A percentile compares a stretch with the other conserved stretches of the same genome.
Conservation (phyloP, 1,140 invertebrate species). For the Condylostylus longicornis region DNA sequence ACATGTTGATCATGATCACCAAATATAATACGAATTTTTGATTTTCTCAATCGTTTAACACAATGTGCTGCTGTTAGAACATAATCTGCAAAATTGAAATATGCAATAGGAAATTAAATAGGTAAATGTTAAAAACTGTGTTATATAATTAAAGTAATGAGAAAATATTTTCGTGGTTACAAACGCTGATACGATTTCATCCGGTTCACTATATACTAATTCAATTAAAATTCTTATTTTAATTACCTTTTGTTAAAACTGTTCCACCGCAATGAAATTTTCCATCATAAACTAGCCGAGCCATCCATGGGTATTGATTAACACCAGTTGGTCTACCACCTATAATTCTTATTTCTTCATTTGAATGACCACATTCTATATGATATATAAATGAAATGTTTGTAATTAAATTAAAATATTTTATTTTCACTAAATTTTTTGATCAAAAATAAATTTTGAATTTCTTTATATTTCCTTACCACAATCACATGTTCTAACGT, state of each 20-base stretch:
- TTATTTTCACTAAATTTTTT: neutral
- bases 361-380: constrained; percentile 56
- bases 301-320: constrained; percentile 78
- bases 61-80: constrained; percentile 55
- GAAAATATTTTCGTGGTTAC: too few species aligned
- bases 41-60: constrained; percentile 52
- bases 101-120: too few species aligned
- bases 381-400: constrained; percentile 16
- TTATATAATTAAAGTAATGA: too few species aligned
- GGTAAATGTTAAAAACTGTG: too few species aligned
- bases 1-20: constrained; percentile 69
- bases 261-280: constrained; percentile 85
- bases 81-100: too few species aligned
- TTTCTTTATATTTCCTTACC: constrained; percentile 33
- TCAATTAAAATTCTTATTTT: too few species aligned
- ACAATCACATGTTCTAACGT: constrained; percentile 42
- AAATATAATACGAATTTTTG: constrained; percentile 61
- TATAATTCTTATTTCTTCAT: constrained; percentile 51
- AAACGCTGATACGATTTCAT: too few species aligned
- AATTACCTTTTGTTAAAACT: constrained; percentile 57
- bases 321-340: constrained; percentile 58
- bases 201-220: too few species aligned
- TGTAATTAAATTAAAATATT: neutral
- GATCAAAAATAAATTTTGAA: neutral
- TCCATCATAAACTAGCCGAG: constrained; percentile 58